Evolutionary conservation across 2,113 vertebrate genomes (phyloP).

Genomic region (Xiphorhynchus elegans): DNA sequence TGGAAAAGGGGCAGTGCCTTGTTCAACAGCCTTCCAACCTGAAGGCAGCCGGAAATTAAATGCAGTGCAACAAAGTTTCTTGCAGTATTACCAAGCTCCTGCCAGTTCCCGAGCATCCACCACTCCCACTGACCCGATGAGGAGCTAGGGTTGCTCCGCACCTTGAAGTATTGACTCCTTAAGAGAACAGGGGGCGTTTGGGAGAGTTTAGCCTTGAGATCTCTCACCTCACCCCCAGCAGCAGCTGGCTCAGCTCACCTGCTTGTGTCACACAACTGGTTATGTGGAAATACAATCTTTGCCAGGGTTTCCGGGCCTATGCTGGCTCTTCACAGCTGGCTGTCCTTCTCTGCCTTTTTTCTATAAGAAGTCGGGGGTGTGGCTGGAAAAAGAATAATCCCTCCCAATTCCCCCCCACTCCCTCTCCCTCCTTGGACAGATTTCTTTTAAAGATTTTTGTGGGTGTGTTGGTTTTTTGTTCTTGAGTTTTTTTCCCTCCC

Average conservation of each 20-base stretch:
- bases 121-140: accelerated
- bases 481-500: no score
- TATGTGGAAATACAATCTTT: neutral
- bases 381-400: neutral
- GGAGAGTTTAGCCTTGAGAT: neutral
- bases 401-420: neutral
- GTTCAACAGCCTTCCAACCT: neutral
- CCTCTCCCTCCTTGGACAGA: neutral
- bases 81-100: neutral
- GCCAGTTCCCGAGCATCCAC: accelerated
- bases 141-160: neutral
- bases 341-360: neutral
- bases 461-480: neutral
- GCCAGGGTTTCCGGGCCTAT: neutral
- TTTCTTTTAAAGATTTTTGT: neutral
- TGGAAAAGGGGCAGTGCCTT: neutral
- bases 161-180: neutral
- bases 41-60: neutral
- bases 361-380: neutral
- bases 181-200: neutral
- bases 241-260: neutral
- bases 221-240: neutral
- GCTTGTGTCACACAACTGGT: accelerated
- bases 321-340: neutral
- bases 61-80: neutral